Conservation (phyloP, 2,888 invertebrate species). For the Trichogramma evanescens region DNA sequence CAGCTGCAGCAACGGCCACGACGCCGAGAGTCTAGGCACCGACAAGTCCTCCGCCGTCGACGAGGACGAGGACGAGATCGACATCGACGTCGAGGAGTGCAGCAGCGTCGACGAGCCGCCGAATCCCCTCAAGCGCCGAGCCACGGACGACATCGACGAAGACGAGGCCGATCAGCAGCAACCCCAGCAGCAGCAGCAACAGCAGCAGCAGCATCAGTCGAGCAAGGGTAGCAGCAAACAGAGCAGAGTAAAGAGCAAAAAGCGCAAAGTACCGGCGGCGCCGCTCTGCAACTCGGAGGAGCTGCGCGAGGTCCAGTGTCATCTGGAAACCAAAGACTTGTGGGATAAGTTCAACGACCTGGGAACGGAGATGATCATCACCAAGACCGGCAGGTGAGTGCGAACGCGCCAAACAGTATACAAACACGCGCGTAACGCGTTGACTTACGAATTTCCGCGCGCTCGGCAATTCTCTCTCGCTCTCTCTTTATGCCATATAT, state of each 20-base stretch:
- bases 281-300: constrained; percentile 54
- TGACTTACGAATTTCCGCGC: no score
- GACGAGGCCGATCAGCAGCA: constrained; percentile 44
- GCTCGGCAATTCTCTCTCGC: no score
- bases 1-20: constrained; percentile 49
- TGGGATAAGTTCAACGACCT: constrained; percentile 76
- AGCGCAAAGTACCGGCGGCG: constrained; percentile 36
- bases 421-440: no score
- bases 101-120: constrained; percentile 50
- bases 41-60: constrained; percentile 31
- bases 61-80: constrained; percentile 49
- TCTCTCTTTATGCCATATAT: no score
- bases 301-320: constrained; percentile 60
- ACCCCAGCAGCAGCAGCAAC: constrained; percentile 25
- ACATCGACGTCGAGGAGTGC: constrained; percentile 57
- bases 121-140: constrained; percentile 11
- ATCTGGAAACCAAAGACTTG: constrained; percentile 72
- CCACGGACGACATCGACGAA: constrained; percentile 25
- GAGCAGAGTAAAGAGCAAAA: constrained; percentile 30
- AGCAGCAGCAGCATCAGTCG: constrained; percentile 39
- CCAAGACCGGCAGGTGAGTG: constrained; percentile 71
- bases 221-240: constrained; percentile 19
- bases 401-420: no score
- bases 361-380: constrained; percentile 81
- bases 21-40: constrained; percentile 49